phyloP scores from a whole-genome alignment of 1,140 invertebrate species.

The Eumeta japonica region DNA sequence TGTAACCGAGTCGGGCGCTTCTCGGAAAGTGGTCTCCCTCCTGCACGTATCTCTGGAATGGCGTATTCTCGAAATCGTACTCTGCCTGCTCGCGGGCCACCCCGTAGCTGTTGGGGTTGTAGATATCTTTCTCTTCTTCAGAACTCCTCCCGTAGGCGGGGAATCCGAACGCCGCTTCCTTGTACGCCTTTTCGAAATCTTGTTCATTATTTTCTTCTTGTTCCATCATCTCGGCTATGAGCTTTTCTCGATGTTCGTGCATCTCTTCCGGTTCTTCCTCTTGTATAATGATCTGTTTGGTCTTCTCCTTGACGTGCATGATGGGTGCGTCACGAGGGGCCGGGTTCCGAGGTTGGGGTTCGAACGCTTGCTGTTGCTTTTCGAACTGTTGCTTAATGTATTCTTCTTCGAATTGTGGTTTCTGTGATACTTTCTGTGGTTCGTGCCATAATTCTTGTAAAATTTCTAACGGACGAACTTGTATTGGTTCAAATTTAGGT shows the following conservation, averaged over 20 bases:
- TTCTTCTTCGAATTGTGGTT: too few relatives aligned
- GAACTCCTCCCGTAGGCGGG: slow-evolving; percentile 28
- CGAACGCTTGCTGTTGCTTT: too few relatives aligned
- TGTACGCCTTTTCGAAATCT: slow-evolving; percentile 49
- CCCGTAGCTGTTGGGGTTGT: slow-evolving; percentile 36
- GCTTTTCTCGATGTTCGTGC: slow-evolving; percentile 25
- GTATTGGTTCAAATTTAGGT: too few relatives aligned
- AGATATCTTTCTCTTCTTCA: slow-evolving; percentile 40
- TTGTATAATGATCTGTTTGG: slow-evolving; percentile 30
- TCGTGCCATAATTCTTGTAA: too few relatives aligned
- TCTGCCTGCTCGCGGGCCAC: slow-evolving; percentile 21
- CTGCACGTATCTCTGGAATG: slow-evolving; percentile 34
- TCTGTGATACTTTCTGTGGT: not conserved
- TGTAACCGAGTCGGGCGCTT: slow-evolving; percentile 28
- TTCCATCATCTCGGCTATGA: slow-evolving; percentile 29
- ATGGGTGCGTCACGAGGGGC: slow-evolving; percentile 12
- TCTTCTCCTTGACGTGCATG: slow-evolving; percentile 28
- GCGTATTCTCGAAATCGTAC: slow-evolving; percentile 27
- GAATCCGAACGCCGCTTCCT: slow-evolving; percentile 45
- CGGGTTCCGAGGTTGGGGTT: slow-evolving; percentile 2
- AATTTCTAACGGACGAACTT: too few relatives aligned
- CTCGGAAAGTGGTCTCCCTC: slow-evolving; percentile 36
- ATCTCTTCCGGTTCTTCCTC: slow-evolving; percentile 35
- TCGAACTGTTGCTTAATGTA: too few relatives aligned
- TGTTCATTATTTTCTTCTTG: slow-evolving; percentile 45